Base-by-base conservation (phyloP, 2,888 invertebrate genomes). In the Andrena haemorrhoa region DNA sequence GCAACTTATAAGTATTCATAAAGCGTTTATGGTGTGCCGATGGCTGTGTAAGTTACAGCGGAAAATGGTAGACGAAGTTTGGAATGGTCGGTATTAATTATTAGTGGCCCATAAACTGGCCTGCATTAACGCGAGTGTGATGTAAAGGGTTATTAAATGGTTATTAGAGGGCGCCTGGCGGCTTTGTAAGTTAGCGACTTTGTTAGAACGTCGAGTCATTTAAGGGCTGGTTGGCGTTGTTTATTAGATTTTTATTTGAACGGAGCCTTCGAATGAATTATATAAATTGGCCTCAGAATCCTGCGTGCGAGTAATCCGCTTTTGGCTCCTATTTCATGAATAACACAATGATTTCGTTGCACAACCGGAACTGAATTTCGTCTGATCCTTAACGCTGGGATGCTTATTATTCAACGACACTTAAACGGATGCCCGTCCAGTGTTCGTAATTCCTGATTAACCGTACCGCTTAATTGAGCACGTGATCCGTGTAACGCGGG, bases 381-480 rank as follows among this genome's bases (percentile, higher is more conserved):
- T 33, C 29, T 6, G n/a, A 61, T 69, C 49, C 41, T n/a, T 6
- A 20, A n/a, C 10, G 51, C 10, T 10, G 1, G 1, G 23, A 12
- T 16, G 63, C 49, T 53, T 74, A 60, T 81, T 73, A 81, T 79
- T 73, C 41, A 73, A 79, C 58, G n/a, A 75, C 31, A 33, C 29
- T 16, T 23, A 31, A 31, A 70, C 70, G 35, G 26, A 60, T 26
- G 41, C n/a, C 65, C 47, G 72, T 75, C 71, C 49, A 53, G 33
- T 41, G 65, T 83, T 69, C 83, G 77, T 86, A 82, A 86, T 82
- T 69, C 65, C 66, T 64, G 78, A 81, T 86, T 76, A 84, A 82
- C 61, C 71, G 74, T 56, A 78, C 74, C 75, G 76, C 63, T 69
- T 82, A 84, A 84, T 86, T 79, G 74, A 79, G 49, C 70, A 75